Evolutionary conservation across 2,888 invertebrate species (phyloP), one percentile per base, ranked within the genome.

Genomic region (Mellilla xanthometata): DNA sequence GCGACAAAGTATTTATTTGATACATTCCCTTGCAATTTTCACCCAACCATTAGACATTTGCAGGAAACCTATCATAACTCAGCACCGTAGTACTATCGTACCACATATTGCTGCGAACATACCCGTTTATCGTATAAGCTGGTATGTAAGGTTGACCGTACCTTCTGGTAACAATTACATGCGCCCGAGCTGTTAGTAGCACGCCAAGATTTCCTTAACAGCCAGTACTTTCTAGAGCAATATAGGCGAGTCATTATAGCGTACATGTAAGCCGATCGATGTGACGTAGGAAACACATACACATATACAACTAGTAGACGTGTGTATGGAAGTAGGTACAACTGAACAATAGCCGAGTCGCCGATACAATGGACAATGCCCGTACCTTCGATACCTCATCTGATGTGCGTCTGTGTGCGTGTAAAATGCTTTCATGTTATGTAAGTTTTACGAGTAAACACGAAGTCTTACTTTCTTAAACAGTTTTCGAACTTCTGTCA

Each of bases 281-380:
- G 72, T 74, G 64, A 63, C 65, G 65, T 58, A 63, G 66, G 32
- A 26, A 6, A 33, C 28, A 35, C 28, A 41, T 23, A 28, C 41
- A 24, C 24, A 1, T 19, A 19, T 19, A 19, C 15, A 19, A 19
- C 15, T 19, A 19, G 15, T 19, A 19, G n/a, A n/a, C n/a, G n/a
- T 24, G 24, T 24, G 8, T 24, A 24, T 24, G n/a, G 4, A 65
- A 57, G 57, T 63, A 63, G 72, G 71, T 68, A 70, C 75, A 81
- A 66, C 72, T 60, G 76, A 88, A 88, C 87, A 88, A 88, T 87
- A 72, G 83, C 66, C 55, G 76, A 77, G 77, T 74, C 78, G 78
- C 73, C 74, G 63, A 81, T 78, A 86, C 87, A 88, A 87, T 88
- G 88, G 88, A 88, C 88, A 88, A 87, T 86, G 78, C 79, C 69